Conservation (phyloP, 2,888 invertebrate genomes). For the Drosophila trichaetosa region DNA sequence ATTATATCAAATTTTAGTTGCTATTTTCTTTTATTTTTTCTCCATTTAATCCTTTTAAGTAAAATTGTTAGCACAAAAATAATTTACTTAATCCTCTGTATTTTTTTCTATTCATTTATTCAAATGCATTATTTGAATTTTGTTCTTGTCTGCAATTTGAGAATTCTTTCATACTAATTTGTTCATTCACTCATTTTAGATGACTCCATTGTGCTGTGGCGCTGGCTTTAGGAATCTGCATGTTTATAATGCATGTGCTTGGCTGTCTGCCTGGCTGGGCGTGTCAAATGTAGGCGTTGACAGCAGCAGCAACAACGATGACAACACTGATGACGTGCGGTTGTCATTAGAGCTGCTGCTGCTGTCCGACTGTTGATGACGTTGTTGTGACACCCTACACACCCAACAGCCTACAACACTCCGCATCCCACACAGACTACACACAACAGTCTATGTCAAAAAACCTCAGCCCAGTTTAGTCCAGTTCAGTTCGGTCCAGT, state of each 20-base stretch:
- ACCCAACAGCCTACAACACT: background rate
- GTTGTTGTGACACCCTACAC: slow-evolving; percentile 42
- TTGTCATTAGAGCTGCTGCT: slow-evolving; percentile 74
- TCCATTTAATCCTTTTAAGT: too few relatives aligned
- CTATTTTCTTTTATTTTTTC: background rate
- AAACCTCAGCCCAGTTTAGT: background rate
- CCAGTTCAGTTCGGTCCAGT: background rate
- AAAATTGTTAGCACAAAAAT: background rate
- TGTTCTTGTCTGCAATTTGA: background rate
- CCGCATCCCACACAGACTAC: background rate
- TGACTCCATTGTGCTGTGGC: slow-evolving; percentile 25
- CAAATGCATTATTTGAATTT: background rate
- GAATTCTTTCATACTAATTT: background rate
- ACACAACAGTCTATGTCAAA: background rate
- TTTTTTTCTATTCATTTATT: background rate
- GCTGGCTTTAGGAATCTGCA: slow-evolving; percentile 39
- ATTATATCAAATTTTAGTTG: background rate
- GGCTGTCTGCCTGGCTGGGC: slow-evolving; percentile 61
- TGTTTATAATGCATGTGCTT: slow-evolving; percentile 56
- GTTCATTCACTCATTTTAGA: background rate
- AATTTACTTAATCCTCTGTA: background rate
- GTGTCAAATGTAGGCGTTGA: slow-evolving; percentile 71
- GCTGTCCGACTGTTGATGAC: slow-evolving; percentile 57
- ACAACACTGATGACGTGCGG: slow-evolving; percentile 76
- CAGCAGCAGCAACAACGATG: slow-evolving; percentile 38